A percentile compares a stretch with the other conserved stretches of the same genome.
phyloP scores from a whole-genome alignment of 37 sponge, comb jelly and placozoan species.

The Ianthella basta region DNA sequence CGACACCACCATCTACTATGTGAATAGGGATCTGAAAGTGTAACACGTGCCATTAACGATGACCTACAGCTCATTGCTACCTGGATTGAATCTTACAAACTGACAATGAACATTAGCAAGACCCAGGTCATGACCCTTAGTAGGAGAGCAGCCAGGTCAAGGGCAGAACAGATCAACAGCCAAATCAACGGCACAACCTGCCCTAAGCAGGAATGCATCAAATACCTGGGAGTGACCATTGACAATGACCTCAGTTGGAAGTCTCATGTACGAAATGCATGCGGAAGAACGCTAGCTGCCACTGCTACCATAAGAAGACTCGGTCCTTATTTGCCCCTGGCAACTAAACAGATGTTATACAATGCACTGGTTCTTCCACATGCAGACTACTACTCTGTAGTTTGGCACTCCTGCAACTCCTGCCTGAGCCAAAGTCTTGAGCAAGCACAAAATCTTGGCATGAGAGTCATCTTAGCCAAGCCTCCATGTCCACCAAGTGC shows the following conservation, averaged over 20 bases:
- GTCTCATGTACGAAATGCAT: background rate
- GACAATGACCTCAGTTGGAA: no score
- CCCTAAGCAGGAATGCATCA: constrained; percentile 17
- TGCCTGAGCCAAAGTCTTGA: background rate
- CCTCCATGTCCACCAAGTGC: background rate
- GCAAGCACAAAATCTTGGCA: background rate
- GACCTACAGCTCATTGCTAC: background rate
- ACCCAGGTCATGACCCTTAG: background rate
- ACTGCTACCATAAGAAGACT: constrained; percentile 8
- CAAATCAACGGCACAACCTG: background rate
- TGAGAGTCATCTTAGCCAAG: constrained; percentile 10
- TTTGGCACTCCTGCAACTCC: constrained; percentile 17
- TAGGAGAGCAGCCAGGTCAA: constrained; percentile 7
- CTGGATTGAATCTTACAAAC: background rate
- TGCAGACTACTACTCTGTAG: constrained; percentile 15
- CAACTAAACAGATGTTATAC: constrained; percentile 11
- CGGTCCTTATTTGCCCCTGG: background rate
- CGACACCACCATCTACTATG: constrained; percentile 14
- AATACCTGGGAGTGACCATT: background rate
- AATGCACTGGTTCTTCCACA: constrained; percentile 13
- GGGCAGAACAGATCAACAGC: background rate
- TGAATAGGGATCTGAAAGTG: background rate
- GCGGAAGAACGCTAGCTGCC: background rate
- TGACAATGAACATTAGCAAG: constrained; percentile 12
- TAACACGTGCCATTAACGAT: background rate